Evolutionary conservation across 2,888 invertebrate genomes (phyloP).

Genomic region (Cheilosia scutellata): DNA sequence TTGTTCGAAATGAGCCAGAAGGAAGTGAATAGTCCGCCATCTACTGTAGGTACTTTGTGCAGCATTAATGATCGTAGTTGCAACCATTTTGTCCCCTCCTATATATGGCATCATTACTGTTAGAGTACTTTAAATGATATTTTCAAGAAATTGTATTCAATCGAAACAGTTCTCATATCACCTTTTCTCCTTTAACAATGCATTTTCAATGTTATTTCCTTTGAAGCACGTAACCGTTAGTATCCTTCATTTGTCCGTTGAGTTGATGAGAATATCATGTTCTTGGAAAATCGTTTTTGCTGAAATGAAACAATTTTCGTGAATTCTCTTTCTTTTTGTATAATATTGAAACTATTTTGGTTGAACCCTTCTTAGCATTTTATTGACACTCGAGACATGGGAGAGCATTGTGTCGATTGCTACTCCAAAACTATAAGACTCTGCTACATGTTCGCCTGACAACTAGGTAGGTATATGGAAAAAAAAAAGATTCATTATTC

Average conservation of each 20-base stretch:
- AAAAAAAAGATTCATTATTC: conserved; percentile 17
- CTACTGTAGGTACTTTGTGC: too few relatives aligned
- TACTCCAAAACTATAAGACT: conserved; percentile 41
- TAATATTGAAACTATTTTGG: conserved; percentile 1
- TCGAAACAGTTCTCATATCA: not conserved
- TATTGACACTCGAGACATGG: conserved; percentile 63
- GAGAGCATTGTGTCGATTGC: conserved; percentile 51
- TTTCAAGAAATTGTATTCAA: not conserved
- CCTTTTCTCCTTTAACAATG: conserved; percentile 2
- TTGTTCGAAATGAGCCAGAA: too few relatives aligned
- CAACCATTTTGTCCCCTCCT: too few relatives aligned
- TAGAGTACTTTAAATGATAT: not conserved
- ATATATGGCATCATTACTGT: not conserved
- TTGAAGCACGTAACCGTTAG: conserved; percentile 27
- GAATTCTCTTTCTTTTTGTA: conserved; percentile 19
- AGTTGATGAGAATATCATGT: conserved; percentile 45
- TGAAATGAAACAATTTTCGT: conserved; percentile 62
- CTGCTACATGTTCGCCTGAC: conserved; percentile 11
- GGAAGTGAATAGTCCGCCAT: too few relatives aligned
- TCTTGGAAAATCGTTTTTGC: conserved; percentile 38
- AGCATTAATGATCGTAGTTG: too few relatives aligned
- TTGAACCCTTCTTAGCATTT: conserved; percentile 42
- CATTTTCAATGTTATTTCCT: conserved; percentile 18
- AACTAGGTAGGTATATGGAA: not conserved
- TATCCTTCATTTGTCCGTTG: conserved; percentile 9